Percentiles rank a stretch among this genome's conserved stretches.
These are phyloP conservation scores for Gymnothorax reevesii DNA, from an alignment of 2,797 vertebrate genomes.

Conservation along the genomic window DNA sequence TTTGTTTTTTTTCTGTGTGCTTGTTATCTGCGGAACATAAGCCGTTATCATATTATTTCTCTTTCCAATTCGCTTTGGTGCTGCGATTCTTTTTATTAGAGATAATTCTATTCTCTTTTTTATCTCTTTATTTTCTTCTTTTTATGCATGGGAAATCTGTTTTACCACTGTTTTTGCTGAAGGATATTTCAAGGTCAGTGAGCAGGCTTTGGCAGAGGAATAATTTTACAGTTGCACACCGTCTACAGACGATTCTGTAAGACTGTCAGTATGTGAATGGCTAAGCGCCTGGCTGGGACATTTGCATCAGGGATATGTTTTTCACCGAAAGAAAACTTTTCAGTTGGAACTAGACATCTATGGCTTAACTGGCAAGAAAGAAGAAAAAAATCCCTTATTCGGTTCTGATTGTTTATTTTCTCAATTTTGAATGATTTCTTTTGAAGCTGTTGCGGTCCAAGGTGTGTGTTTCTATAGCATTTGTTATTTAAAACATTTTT, in stretches of 20 bases:
- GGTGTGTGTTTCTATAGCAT: background rate
- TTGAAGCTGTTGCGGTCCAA: background rate
- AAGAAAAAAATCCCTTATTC: background rate
- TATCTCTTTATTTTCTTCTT: background rate
- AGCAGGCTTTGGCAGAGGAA: conserved; percentile 43
- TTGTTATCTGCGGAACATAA: background rate
- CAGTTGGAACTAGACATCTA: background rate
- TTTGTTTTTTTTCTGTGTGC: background rate
- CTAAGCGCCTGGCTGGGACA: background rate
- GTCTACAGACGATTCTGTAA: conserved; percentile 47
- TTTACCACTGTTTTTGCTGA: conserved; percentile 29
- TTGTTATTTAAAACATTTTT: background rate
- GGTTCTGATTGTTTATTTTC: background rate
- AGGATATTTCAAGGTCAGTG: conserved; percentile 58
- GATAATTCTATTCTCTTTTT: background rate
- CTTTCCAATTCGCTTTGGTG: background rate
- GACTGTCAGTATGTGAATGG: conserved; percentile 43
- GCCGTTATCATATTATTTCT: background rate
- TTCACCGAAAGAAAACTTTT: background rate
- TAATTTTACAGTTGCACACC: conserved; percentile 58
- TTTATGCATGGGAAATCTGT: conserved; percentile 8
- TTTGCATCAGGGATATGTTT: background rate
- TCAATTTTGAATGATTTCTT: background rate
- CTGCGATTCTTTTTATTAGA: background rate
- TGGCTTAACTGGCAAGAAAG: background rate